A percentile compares a stretch with the other conserved stretches of the same genome.
Conservation (phyloP, 2,797 vertebrate species). For the Crax fasciolata region DNA sequence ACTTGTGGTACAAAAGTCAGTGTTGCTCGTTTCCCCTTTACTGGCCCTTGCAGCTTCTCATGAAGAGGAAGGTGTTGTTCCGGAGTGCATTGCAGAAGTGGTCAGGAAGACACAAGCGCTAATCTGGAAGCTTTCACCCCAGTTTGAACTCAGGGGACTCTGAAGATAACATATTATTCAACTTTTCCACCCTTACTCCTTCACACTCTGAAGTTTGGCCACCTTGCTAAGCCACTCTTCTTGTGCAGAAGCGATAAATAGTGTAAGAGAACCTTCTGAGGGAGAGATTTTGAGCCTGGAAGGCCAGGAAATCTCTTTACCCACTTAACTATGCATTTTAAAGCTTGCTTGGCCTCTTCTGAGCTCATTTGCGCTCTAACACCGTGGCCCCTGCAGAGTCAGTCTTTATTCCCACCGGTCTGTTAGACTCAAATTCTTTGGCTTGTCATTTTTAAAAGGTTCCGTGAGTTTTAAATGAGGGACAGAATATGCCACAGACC, state of each 20-base stretch:
- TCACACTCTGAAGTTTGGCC: neutral
- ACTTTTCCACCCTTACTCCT: neutral
- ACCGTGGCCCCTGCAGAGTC: neutral
- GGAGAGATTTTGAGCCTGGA: slow-evolving; percentile 44
- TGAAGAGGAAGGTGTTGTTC: neutral
- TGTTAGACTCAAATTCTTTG: neutral
- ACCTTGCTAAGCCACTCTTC: neutral
- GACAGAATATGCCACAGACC: slow-evolving; percentile 11
- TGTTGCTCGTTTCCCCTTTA: slow-evolving; percentile 6
- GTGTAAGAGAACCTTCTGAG: neutral
- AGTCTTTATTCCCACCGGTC: slow-evolving; percentile 25
- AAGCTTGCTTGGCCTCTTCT: slow-evolving; percentile 27
- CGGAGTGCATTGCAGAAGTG: neutral
- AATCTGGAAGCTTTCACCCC: neutral
- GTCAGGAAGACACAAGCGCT: neutral
- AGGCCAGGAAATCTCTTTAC: slow-evolving; percentile 25
- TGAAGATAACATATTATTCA: neutral
- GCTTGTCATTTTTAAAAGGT: slow-evolving; percentile 24
- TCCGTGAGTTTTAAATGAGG: slow-evolving; percentile 39
- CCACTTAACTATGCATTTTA: neutral
- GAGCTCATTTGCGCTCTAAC: slow-evolving; percentile 42
- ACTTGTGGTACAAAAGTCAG: neutral
- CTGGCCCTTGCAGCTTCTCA: neutral
- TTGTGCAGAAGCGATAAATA: slow-evolving; percentile 18
- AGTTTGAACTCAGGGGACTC: neutral